These are phyloP conservation scores for Leptopilina clavipes DNA, from an alignment of 1,140 invertebrate species.

Conservation along the genomic window DNA sequence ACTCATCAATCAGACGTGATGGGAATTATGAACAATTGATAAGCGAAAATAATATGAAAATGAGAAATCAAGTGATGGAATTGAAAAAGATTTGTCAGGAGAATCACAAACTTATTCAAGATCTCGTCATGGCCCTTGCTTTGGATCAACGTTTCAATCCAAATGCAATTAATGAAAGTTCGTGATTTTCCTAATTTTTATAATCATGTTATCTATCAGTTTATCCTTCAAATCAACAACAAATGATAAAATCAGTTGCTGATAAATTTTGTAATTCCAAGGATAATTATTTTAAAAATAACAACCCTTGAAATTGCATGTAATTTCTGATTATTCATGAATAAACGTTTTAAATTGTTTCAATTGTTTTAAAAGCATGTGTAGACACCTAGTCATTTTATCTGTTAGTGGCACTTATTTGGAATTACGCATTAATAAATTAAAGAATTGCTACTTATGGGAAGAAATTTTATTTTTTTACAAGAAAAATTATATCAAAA, in stretches of 20 bases:
- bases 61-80: constrained; percentile 59
- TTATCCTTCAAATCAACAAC: neutral
- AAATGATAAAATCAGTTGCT: too few species aligned
- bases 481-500: too few species aligned
- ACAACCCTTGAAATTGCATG: neutral
- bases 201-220: neutral
- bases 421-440: constrained; percentile 7
- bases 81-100: constrained; percentile 63
- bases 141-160: constrained; percentile 47
- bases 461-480: neutral
- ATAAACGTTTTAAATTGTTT: neutral
- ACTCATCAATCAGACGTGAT: constrained; percentile 41
- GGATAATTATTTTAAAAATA: neutral
- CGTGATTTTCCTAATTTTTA: neutral
- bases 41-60: constrained; percentile 41
- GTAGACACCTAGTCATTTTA: constrained; percentile 28
- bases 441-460: neutral
- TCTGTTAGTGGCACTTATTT: constrained; percentile 6
- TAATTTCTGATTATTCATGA: neutral
- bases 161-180: neutral
- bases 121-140: constrained; percentile 53
- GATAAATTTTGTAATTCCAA: neutral
- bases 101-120: constrained; percentile 62
- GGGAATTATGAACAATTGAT: constrained; percentile 44
- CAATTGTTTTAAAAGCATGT: neutral